A percentile compares a stretch with the other conserved stretches of the same genome.
Conservation (phyloP, 2,797 vertebrate genomes). For the Lithobates sylvaticus region DNA sequence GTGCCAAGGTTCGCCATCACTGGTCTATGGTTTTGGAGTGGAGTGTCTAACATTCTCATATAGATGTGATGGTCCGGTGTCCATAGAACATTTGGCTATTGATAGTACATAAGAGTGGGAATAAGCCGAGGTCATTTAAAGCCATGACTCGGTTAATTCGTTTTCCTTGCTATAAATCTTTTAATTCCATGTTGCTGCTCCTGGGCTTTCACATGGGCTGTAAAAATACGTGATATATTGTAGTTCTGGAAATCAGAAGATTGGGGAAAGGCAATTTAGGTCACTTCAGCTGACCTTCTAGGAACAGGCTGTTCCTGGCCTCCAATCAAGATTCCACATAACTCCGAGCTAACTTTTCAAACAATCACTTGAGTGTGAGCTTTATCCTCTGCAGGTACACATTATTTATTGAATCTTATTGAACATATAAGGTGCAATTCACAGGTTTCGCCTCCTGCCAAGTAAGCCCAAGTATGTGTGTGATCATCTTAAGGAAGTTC, state of each 20-base stretch:
- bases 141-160: not conserved
- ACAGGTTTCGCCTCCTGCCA: not conserved
- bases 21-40: no score
- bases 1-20: no score
- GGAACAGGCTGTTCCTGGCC: conserved; percentile 55
- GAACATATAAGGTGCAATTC: conserved; percentile 36
- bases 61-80: no score
- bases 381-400: conserved; percentile 41
- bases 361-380: conserved; percentile 34
- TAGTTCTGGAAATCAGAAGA: conserved; percentile 10
- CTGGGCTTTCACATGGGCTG: not conserved
- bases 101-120: no score
- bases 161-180: not conserved
- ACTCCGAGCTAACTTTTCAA: conserved; percentile 39
- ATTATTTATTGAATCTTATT: not conserved
- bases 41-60: no score
- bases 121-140: not conserved
- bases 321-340: conserved; percentile 46
- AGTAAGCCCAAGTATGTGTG: not conserved
- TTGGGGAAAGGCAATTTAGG: conserved; percentile 24
- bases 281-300: conserved; percentile 26
- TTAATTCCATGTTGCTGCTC: not conserved
- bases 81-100: no score
- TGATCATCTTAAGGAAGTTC: no score
- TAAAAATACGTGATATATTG: conserved; percentile 9